These are phyloP conservation scores for Lepeophtheirus salmonis DNA, from an alignment of 1,140 invertebrate genomes.

Conservation along the genomic window DNA sequence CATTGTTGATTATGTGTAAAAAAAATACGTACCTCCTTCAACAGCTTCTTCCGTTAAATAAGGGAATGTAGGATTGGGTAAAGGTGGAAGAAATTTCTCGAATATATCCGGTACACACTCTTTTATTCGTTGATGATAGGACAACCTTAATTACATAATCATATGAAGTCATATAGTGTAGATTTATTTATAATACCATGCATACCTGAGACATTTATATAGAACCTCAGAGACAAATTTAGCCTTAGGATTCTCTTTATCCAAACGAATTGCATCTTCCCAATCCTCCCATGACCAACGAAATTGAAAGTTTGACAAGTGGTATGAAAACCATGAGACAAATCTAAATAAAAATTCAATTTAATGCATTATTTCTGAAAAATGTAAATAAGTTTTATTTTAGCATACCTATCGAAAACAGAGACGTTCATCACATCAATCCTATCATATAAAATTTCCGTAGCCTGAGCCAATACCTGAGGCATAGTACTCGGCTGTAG, in stretches of 20 bases:
- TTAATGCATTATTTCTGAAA: not conserved
- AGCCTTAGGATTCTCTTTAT: conserved; percentile 75
- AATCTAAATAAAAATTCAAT: conserved; percentile 38
- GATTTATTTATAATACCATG: not conserved
- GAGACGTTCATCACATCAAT: conserved; percentile 91
- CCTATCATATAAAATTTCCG: conserved; percentile 84
- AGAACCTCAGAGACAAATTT: conserved; percentile 88
- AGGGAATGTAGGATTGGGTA: conserved; percentile 35
- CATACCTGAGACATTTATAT: conserved; percentile 63
- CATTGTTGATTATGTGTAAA: conserved; percentile 1
- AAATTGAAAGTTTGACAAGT: conserved; percentile 97
- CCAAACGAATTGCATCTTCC: conserved; percentile 61
- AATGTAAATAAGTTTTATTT: conserved; percentile 1
- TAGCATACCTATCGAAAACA: conserved; percentile 67
- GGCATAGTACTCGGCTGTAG: conserved; percentile 89
- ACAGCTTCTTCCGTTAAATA: conserved; percentile 35
- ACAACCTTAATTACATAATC: conserved; percentile 44
- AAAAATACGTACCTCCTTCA: conserved; percentile 23
- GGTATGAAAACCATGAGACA: conserved; percentile 93
- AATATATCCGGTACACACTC: conserved; percentile 80
- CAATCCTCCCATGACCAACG: conserved; percentile 97
- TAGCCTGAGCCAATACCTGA: conserved; percentile 86
- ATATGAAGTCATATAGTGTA: too few relatives aligned
- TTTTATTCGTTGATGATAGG: conserved; percentile 77
- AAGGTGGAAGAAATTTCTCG: conserved; percentile 46